These are phyloP conservation scores for Andrena praecox DNA, from an alignment of 2,888 invertebrate species.

Conservation along the genomic window DNA sequence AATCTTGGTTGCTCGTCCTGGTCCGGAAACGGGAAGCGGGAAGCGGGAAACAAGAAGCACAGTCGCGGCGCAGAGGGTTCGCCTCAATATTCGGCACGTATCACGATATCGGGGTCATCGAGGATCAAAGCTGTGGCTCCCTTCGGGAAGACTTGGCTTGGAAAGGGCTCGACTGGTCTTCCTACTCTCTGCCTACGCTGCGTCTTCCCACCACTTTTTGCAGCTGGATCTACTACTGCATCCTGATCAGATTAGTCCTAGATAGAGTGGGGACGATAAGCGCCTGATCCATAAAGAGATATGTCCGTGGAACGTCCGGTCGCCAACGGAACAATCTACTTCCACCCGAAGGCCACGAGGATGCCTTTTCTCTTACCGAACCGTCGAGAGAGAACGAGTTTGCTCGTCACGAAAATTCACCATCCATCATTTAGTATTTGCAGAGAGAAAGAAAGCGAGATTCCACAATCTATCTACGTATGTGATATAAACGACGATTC, in stretches of 20 bases:
- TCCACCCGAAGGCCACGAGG: not conserved
- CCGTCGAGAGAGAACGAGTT: not conserved
- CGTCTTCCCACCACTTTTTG: not conserved
- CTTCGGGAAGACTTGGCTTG: slow-evolving; percentile 4
- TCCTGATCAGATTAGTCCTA: not conserved
- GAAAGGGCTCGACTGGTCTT: not conserved
- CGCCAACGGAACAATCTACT: not conserved
- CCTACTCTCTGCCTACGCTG: not conserved
- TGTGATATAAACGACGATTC: too few species aligned
- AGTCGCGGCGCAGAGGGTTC: not conserved
- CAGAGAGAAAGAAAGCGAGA: too few species aligned
- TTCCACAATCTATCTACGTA: too few species aligned
- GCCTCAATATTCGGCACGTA: slow-evolving; percentile 12
- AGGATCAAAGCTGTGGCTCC: slow-evolving; percentile 4
- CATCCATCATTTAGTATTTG: too few species aligned
- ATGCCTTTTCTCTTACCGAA: not conserved
- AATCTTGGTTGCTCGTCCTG: not conserved
- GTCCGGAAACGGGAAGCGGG: slow-evolving; percentile 21
- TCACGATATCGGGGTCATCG: slow-evolving; percentile 19
- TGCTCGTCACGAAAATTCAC: too few species aligned
- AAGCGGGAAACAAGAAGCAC: slow-evolving; percentile 22
- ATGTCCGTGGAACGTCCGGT: not conserved
- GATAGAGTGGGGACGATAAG: not conserved
- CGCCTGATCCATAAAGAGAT: not conserved
- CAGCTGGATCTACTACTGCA: not conserved